Evolutionary conservation across 2,797 vertebrate species (phyloP), one percentile per base, ranked within the genome.

Genomic region (Ceyx erithaca): DNA sequence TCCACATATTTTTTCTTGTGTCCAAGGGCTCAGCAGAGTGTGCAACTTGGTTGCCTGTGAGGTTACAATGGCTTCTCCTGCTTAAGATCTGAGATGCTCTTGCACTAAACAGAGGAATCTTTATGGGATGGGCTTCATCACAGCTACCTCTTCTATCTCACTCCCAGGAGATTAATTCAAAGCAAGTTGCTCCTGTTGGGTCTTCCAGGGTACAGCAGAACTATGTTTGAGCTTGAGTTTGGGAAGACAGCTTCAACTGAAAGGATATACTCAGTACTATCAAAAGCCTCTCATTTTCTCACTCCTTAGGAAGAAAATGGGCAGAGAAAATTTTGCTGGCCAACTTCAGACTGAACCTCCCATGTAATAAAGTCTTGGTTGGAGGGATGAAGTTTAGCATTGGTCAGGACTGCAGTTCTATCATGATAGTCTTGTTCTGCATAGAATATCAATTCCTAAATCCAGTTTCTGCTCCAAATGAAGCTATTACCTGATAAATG

Each of bases 1-100:
- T 70, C 54, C 31, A 45, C 0, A 0, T 33, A 66, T 79, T 75
- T 82, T 37, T 37, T 6, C 30, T 37, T 18, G 12, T 16, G 22
- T 40, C 40, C 54, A 90, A 22, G 48, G 21, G 46, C 54, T 30
- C 22, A 79, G 51, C 71, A 76, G 26, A 30, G 21, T 0, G 17
- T 49, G 35, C 57, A 77, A 49, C 33, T 35, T n/a, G 61, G 63
- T 35, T 67, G 64, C 49, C 52, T 46, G 17, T 25, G 23, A 83
- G 80, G 43, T 67, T 71, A 23, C 18, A 48, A 25, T 4, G 12
- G 23, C 58, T 87, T 54, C 45, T 68, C 58, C 45, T 68, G 71
- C n/a, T n/a, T n/a, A n/a, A n/a, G 7, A 76, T 10, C 2, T 9
- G 5, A 55, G 59, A 59, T 30, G 12, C 28, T 80, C 49, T 23